Evolutionary conservation across 2,113 vertebrate genomes (phyloP).

Genomic region (Nothoprocta pentlandii): DNA sequence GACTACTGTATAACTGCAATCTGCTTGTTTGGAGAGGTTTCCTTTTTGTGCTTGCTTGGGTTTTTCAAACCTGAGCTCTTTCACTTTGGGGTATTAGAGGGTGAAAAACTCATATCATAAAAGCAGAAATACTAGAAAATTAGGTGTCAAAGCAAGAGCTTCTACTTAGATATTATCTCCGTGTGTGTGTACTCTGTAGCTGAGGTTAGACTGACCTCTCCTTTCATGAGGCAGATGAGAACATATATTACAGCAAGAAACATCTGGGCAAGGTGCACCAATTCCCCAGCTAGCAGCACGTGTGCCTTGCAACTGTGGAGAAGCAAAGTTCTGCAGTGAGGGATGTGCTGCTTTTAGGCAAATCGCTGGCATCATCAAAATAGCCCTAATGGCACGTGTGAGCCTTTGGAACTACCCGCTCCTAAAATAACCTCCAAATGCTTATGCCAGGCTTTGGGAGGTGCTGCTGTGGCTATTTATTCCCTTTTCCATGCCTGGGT

Average conservation of each 20-base stretch:
- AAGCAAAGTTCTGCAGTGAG: not conserved
- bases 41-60: accelerated
- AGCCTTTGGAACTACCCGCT: not conserved
- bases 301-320: accelerated
- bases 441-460: accelerated
- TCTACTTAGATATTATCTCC: not conserved
- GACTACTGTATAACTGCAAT: not conserved
- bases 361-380: not conserved
- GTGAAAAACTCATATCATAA: not conserved
- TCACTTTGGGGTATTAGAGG: not conserved
- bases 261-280: accelerated
- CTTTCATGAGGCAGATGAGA: accelerated
- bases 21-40: not conserved
- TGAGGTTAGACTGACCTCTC: not conserved
- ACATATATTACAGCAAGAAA: not conserved
- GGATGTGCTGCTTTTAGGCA: not conserved
- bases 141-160: not conserved
- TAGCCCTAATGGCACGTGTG: not conserved
- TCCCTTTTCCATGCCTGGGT: not conserved
- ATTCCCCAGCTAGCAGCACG: accelerated
- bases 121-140: not conserved
- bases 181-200: not conserved
- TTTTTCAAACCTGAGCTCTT: accelerated
- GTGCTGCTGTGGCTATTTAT: not conserved
- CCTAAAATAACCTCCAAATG: slow-evolving; percentile 16